Conservation (phyloP, 2,797 vertebrate species). For the Darevskia mixta region DNA sequence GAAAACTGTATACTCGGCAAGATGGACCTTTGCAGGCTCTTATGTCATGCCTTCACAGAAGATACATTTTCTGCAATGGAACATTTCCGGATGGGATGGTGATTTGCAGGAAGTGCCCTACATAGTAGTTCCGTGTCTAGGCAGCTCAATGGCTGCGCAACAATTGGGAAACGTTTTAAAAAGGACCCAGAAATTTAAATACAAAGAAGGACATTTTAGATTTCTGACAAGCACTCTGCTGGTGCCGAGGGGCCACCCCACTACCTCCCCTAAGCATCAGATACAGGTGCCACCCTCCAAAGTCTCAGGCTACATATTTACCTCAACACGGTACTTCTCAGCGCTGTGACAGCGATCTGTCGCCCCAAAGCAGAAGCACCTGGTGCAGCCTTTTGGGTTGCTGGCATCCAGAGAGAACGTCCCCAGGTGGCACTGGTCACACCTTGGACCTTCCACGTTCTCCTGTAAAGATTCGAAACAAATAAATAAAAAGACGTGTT, state of each 20-base stretch:
- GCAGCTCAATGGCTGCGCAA: neutral
- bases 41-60: no score
- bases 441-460: slow-evolving; percentile 90
- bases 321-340: slow-evolving; percentile 85
- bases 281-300: neutral
- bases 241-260: neutral
- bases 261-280: neutral
- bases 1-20: no score
- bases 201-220: neutral
- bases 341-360: slow-evolving; percentile 92
- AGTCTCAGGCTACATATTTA: slow-evolving; percentile 52
- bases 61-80: neutral
- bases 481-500: accelerated
- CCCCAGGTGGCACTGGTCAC: slow-evolving; percentile 92
- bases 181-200: neutral
- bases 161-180: no score
- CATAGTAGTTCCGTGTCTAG: neutral
- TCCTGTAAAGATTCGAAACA: slow-evolving; percentile 81
- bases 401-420: slow-evolving; percentile 92
- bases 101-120: neutral
- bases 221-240: neutral
- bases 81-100: neutral
- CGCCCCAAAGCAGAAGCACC: slow-evolving; percentile 97
- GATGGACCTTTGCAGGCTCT: no score
- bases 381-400: slow-evolving; percentile 96